Evolutionary conservation across 1,140 invertebrate species (phyloP), one percentile per base, ranked within the genome.

Genomic region (Saccostrea glomerata): DNA sequence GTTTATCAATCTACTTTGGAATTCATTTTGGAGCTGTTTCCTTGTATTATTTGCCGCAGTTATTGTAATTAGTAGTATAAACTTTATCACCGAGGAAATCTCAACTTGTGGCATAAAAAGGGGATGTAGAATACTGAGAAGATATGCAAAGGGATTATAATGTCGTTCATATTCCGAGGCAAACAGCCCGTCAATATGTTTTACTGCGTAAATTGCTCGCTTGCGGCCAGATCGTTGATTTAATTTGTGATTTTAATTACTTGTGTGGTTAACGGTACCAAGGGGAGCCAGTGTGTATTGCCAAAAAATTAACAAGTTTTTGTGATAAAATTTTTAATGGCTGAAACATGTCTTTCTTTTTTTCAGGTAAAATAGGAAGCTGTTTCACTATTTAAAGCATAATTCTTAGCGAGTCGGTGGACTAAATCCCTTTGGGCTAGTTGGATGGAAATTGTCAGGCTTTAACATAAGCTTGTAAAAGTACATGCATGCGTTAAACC

Each of bases 241-340:
- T 30, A 77, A 77, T 77, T 77, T 77, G 70, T 77, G 70, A 77
- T 77, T 77, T 77, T 77, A 77, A 77, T 77, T 77, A 77, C 70
- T 77, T 77, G 70, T 77, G 70, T 36, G 70, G 70, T 77, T 25
- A 77, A 77, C 70, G 70, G 70, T 77, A 77, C 30, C 70, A 30
- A 77, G 70, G 70, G 70, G 70, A 77, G 70, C 70, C 70, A 30
- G 70, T 77, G 70, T 77, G 70, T 30, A 77, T 30, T 77, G 70
- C 70, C 70, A 77, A 77, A 36, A 77, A 77, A 77, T 77, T 77
- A 77, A 77, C 70, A 77, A 77, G 70, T 77, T 77, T 77, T 77
- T 77, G 70, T 77, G 70, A 77, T 77, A 77, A 77, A n/a, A 77
- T 30, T 77, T 77, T 77, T 25, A 77, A 77, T 30, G 70, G 70